A percentile compares a stretch with the other conserved stretches of the same genome.
Evolutionary conservation across 1,140 invertebrate species (phyloP).

Genomic region (Mylabris phalerata): DNA sequence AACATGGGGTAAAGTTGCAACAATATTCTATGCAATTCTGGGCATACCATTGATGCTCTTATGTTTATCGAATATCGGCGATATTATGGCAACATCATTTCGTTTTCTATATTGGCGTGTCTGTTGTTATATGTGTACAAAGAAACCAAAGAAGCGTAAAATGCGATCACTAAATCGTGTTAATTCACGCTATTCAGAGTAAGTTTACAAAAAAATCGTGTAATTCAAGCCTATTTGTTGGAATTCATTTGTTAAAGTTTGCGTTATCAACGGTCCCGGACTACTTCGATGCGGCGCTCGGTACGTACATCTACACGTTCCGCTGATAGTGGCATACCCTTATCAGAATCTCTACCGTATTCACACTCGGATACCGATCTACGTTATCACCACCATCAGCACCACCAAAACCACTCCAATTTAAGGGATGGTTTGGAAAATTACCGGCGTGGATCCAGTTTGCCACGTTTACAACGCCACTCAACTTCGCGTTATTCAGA

Average conservation of each 20-base stretch:
- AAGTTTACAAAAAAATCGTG: neutral
- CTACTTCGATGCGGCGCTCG: constrained; percentile 54
- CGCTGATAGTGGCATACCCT: constrained; percentile 49
- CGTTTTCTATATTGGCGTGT: constrained; percentile 84
- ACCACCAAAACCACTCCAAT: neutral
- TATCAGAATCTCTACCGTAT: constrained; percentile 38
- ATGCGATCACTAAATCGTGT: constrained; percentile 32
- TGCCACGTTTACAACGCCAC: constrained; percentile 37
- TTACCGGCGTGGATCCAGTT: constrained; percentile 20
- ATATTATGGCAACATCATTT: constrained; percentile 91
- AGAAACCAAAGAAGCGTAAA: constrained; percentile 58
- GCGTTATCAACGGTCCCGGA: constrained; percentile 44
- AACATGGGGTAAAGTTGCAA: constrained; percentile 83
- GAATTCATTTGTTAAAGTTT: constrained; percentile 11
- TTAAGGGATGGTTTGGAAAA: neutral
- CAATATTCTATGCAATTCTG: constrained; percentile 92
- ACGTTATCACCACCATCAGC: constrained; percentile 1
- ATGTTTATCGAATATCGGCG: constrained; percentile 92
- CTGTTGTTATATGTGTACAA: constrained; percentile 82
- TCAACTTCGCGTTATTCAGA: constrained; percentile 41
- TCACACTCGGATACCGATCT: constrained; percentile 55
- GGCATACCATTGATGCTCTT: constrained; percentile 92
- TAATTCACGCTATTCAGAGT: neutral
- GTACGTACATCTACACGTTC: constrained; percentile 64
- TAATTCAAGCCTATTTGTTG: neutral